These are phyloP conservation scores for Euura saliciscinereae DNA, from an alignment of 1,140 invertebrate genomes.

Conservation along the genomic window DNA sequence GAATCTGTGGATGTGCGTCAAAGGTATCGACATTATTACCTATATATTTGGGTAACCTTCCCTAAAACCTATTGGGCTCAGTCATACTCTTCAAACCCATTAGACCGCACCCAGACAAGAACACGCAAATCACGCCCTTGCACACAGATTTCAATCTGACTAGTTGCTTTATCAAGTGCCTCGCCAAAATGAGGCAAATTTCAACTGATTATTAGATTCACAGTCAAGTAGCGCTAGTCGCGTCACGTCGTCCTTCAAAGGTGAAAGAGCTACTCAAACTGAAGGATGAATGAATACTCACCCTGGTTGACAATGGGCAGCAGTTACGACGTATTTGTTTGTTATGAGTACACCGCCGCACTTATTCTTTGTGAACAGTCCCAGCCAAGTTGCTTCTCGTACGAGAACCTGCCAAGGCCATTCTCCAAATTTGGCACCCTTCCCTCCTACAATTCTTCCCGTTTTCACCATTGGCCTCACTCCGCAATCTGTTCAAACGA, in stretches of 20 bases:
- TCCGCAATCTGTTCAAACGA: constrained; percentile 76
- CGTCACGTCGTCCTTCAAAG: not conserved
- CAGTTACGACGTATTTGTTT: constrained; percentile 84
- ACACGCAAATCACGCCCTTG: constrained; percentile 3
- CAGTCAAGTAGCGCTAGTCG: not conserved
- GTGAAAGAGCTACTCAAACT: constrained; percentile 10
- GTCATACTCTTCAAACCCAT: not conserved
- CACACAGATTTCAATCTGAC: not conserved
- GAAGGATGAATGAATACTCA: constrained; percentile 52
- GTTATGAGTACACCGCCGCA: constrained; percentile 92
- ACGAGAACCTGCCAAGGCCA: constrained; percentile 95
- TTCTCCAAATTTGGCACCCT: constrained; percentile 82
- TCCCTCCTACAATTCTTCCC: constrained; percentile 89
- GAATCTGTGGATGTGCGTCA: constrained; percentile 66
- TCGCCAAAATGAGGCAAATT: too few species aligned
- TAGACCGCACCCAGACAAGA: not conserved
- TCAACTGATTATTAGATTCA: too few species aligned
- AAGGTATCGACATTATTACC: constrained; percentile 8
- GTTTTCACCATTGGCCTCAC: constrained; percentile 79
- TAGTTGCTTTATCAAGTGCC: not conserved
- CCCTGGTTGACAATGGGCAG: constrained; percentile 95
- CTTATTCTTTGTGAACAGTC: constrained; percentile 95
- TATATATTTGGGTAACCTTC: not conserved
- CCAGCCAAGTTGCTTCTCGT: constrained; percentile 90
- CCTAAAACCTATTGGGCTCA: not conserved